Conservation (phyloP, 2,888 invertebrate species). For the Amphipoea lucens region DNA sequence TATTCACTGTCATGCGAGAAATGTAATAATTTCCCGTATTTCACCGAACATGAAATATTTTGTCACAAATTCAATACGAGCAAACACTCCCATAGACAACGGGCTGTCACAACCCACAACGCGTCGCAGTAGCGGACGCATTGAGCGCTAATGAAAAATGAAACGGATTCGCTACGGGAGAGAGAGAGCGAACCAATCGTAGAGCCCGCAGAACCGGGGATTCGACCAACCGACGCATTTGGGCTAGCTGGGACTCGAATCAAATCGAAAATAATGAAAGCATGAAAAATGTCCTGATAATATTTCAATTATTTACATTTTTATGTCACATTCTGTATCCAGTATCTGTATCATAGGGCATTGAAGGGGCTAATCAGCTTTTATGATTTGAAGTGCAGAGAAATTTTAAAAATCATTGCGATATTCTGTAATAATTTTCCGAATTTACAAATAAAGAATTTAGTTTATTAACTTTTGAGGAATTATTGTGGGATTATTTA, state of each 20-base stretch:
- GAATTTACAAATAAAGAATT: background rate
- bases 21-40: constrained; percentile 75
- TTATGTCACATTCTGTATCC: rapidly evolving
- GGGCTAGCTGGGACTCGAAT: constrained; percentile 27
- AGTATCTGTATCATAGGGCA: background rate
- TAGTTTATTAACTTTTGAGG: background rate
- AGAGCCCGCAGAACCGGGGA: constrained; percentile 48
- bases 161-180: constrained; percentile 69
- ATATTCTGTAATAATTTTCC: too few relatives aligned
- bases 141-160: constrained; percentile 87
- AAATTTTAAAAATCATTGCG: background rate
- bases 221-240: constrained; percentile 59
- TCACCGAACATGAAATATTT: constrained; percentile 82
- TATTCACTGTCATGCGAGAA: constrained; percentile 88
- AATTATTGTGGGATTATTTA: background rate
- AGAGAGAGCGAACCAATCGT: constrained; percentile 73
- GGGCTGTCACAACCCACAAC: constrained; percentile 75
- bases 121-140: constrained; percentile 81
- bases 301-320: background rate
- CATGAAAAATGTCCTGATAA: constrained; percentile 1
- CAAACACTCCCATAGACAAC: constrained; percentile 87
- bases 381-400: background rate
- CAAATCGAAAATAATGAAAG: constrained; percentile 21
- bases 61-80: constrained; percentile 84
- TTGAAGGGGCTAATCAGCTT: background rate